Base-by-base conservation (phyloP, 1,140 invertebrate genomes). In the Rhizoglyphus robini region DNA sequence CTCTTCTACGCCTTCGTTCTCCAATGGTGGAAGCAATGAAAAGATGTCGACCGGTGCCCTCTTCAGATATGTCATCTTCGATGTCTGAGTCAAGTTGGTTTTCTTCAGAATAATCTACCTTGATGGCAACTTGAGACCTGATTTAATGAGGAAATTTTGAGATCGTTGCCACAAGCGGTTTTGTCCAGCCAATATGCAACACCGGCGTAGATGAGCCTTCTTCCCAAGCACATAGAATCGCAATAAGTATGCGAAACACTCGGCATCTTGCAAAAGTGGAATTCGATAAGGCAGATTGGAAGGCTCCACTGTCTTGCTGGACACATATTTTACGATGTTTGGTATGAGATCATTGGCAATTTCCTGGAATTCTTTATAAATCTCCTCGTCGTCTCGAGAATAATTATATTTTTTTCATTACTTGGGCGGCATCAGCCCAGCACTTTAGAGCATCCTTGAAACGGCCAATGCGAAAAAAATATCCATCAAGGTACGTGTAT, bases 151-250 rank as follows among this genome's bases (percentile, higher is more conserved):
- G 90, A 77, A 96, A 96, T 76, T 94, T 96, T 0, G 88, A 88
- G 68, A 96, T 88, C 4, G 90, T 92, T 73, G 88, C 91, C 0
- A 95, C 89, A 15, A 96, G 78, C 32, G 91, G 89, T 72, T 94
- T 90, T 1, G 92, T 91, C 92, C 93, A 97, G 8, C 90, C 90
- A 69, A 96, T 94, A 70, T 96, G 93, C 47, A 97, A 76, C 25
- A 97, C 91, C 4, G 91, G 92, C 1, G 91, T 96, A 68, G 88
- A 84, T 66, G 88, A 91, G 4, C 88, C 90, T 77, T 97, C 91
- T 75, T 97, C 93, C 92, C 92, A 97, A 69, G 90, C 87, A 74
- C 93, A 96, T 96, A 97, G 77, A 96, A 95, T 68, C 86, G 79
- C 47, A 97, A 75, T 23, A 96, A 77, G 73, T 90, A 84, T 0